Evolutionary conservation across 1,140 invertebrate genomes (phyloP).

Genomic region (Zaprionus nigranus): DNA sequence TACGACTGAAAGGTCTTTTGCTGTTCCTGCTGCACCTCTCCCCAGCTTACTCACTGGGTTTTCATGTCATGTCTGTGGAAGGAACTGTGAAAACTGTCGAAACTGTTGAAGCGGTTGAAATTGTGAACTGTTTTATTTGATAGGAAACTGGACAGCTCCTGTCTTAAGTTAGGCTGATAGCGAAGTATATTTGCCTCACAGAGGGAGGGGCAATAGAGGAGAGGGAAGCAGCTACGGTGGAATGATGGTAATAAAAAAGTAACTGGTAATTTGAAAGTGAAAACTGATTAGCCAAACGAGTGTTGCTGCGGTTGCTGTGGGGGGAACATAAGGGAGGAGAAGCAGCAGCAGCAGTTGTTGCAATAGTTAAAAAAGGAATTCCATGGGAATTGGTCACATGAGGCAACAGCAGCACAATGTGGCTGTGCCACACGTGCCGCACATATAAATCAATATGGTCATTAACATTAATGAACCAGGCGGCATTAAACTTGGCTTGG

Average conservation of each 20-base stretch:
- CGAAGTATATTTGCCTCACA: no score
- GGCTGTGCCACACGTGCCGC: conserved; percentile 32
- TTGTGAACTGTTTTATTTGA: conserved; percentile 25
- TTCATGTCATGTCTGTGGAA: conserved; percentile 33
- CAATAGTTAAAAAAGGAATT: neutral
- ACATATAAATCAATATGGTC: conserved; percentile 53
- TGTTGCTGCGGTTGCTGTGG: neutral
- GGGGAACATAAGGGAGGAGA: neutral
- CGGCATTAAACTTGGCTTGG: conserved; percentile 40
- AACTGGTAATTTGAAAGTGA: conserved; percentile 20
- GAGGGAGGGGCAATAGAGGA: neutral
- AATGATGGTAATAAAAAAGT: neutral
- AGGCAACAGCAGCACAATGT: conserved; percentile 4
- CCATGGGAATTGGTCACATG: conserved; percentile 14
- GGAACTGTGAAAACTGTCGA: conserved; percentile 38
- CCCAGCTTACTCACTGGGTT: neutral
- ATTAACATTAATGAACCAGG: conserved; percentile 52
- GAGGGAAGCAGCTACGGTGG: neutral
- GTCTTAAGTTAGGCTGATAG: neutral
- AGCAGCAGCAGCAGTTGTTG: neutral
- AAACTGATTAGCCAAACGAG: conserved; percentile 34
- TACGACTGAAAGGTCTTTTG: neutral
- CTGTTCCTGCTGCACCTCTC: neutral
- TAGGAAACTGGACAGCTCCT: conserved; percentile 27
- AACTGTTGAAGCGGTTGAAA: conserved; percentile 7